Evolutionary conservation across 2,113 vertebrate genomes (phyloP).

Genomic region (Mastomys natalensis): DNA sequence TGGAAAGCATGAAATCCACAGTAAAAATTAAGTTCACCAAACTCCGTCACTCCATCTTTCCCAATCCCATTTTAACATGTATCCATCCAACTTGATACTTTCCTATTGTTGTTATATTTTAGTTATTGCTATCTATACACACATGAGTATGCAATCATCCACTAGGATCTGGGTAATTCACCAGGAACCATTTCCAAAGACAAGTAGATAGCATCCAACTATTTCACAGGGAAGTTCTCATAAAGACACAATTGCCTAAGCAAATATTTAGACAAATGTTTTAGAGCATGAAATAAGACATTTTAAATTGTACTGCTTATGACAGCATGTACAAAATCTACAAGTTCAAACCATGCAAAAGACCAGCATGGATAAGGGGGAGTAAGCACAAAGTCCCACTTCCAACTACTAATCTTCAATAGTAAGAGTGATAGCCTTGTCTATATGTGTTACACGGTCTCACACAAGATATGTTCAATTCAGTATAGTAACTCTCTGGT

Average conservation of each 20-base stretch:
- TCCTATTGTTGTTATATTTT: not conserved
- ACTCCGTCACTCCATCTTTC: not conserved
- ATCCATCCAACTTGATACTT: not conserved
- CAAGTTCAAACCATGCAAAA: not conserved
- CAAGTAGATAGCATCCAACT: not conserved
- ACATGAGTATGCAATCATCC: not conserved
- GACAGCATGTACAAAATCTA: not conserved
- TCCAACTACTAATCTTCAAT: not conserved
- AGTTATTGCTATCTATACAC: not conserved
- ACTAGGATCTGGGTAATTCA: not conserved
- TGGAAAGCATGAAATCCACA: not conserved
- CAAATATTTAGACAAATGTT: not conserved
- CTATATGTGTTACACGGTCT: not conserved
- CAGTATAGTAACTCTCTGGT: not conserved
- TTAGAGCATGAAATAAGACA: not conserved
- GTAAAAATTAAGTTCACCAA: not conserved
- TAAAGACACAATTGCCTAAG: not conserved
- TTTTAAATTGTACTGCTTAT: not conserved
- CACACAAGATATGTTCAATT: not conserved
- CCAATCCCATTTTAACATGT: not conserved
- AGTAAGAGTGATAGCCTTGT: not conserved
- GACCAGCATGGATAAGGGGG: not conserved
- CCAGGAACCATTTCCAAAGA: not conserved
- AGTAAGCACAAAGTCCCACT: not conserved
- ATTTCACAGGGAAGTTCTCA: not conserved